Evolutionary conservation across 1,140 invertebrate genomes (phyloP).

Genomic region (Argopecten irradians): DNA sequence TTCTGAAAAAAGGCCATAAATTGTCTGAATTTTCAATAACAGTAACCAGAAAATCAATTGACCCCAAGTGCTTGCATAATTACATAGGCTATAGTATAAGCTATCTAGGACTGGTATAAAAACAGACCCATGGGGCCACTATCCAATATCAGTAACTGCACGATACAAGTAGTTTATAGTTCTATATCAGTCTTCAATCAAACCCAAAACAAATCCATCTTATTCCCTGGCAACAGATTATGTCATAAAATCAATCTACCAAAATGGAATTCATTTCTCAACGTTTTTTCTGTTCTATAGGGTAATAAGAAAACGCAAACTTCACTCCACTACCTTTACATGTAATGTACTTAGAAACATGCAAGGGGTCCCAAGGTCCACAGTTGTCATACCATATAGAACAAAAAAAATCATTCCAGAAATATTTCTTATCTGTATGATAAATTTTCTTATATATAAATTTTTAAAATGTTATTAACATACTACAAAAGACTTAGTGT

Average conservation of each 20-base stretch:
- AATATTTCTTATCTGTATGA: too few species aligned
- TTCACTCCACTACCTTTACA: too few species aligned
- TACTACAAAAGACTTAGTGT: too few species aligned
- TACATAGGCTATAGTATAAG: not conserved
- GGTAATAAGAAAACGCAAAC: too few species aligned
- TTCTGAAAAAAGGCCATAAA: not conserved
- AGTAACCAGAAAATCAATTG: not conserved
- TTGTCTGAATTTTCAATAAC: not conserved
- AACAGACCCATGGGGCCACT: not conserved
- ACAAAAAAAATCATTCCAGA: too few species aligned
- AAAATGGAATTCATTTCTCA: not conserved
- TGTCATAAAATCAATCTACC: not conserved
- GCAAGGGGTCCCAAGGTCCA: too few species aligned
- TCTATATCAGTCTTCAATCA: not conserved
- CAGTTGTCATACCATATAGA: too few species aligned
- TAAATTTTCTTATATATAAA: too few species aligned
- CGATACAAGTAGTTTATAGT: not conserved
- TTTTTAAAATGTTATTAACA: too few species aligned
- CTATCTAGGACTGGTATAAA: not conserved
- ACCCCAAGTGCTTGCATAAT: conserved; percentile 15
- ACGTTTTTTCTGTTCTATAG: not conserved
- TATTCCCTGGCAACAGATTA: not conserved
- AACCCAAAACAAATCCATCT: not conserved
- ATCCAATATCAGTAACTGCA: not conserved
- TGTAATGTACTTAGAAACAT: too few species aligned